phyloP scores from a whole-genome alignment of 2,113 vertebrate genomes.

The Rhagologus leucostigma region DNA sequence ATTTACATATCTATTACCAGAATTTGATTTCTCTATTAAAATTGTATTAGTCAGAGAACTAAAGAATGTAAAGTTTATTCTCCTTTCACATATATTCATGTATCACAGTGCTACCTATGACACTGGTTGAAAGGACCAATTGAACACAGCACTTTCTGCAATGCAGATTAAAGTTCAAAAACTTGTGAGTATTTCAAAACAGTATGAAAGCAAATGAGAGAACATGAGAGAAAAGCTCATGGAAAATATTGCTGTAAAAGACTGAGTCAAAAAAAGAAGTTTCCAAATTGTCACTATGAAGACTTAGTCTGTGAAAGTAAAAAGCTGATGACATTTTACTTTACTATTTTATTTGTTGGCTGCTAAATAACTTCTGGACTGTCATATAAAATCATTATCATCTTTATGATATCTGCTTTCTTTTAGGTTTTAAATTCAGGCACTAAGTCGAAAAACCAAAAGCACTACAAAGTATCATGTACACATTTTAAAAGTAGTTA shows the following conservation, averaged over 20 bases:
- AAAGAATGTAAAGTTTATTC: not conserved
- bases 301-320: not conserved
- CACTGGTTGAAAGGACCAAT: not conserved
- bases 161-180: not conserved
- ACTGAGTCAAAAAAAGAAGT: not conserved
- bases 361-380: not conserved
- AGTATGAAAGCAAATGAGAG: not conserved
- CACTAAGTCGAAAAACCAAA: not conserved
- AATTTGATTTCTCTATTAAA: not conserved
- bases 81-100: not conserved
- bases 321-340: not conserved
- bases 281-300: not conserved
- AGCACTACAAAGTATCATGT: not conserved
- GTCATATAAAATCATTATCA: not conserved
- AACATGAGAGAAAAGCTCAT: not conserved
- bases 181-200: not conserved
- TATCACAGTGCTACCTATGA: not conserved
- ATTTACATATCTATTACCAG: not conserved
- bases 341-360: not conserved
- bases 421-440: not conserved
- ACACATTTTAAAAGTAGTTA: not conserved
- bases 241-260: conserved; percentile 19
- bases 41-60: not conserved
- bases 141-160: not conserved
- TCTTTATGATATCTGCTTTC: not conserved